Evolutionary conservation across 2,888 invertebrate species (phyloP), one percentile per base, ranked within the genome.

Genomic region (Byasa hedistus): DNA sequence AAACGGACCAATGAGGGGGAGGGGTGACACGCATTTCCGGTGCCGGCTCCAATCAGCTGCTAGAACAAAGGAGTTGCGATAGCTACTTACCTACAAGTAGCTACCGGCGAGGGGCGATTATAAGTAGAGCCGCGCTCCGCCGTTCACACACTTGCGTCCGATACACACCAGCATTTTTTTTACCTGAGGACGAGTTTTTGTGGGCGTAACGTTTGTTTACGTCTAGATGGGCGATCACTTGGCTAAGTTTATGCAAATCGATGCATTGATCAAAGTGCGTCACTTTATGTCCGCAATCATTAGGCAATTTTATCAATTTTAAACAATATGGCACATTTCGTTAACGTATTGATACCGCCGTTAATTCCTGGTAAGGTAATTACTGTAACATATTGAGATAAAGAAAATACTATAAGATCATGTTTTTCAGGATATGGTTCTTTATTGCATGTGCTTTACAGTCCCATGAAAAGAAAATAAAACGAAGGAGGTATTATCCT

Each of bases 21-120:
- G 91, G 89, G 89, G 89, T 90, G 90, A 89, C 87, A 92, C 92
- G 91, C 92, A 92, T 90, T 91, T 91, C 92, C 91, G 89, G 90
- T 83, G 89, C 85, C 87, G 86, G 87, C 91, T 92, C 92, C 92
- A 92, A 92, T 92, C 92, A 92, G 92, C 92, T 92, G 91, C 89
- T 92, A 92, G 92, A 92, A 92, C 92, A 92, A 92, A 89, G 87
- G 92, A 89, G 82, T 84, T 83, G 86, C 85, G 89, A 87, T 90
- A 89, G 90, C 91, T 91, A 91, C 90, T 91, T 84, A 85, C 86
- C 84, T 89, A 90, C 84, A 81, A 89, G 87, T 89, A 89, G 87
- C 89, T 89, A 87, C 81, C 79, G 77, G 70, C 78, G 78, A 82
- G 87, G 85, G 86, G 85, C 85, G 84, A 71, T 79, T 82, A 76